Conservation (phyloP, 2,888 invertebrate genomes). For the Ptilodon capucinus region DNA sequence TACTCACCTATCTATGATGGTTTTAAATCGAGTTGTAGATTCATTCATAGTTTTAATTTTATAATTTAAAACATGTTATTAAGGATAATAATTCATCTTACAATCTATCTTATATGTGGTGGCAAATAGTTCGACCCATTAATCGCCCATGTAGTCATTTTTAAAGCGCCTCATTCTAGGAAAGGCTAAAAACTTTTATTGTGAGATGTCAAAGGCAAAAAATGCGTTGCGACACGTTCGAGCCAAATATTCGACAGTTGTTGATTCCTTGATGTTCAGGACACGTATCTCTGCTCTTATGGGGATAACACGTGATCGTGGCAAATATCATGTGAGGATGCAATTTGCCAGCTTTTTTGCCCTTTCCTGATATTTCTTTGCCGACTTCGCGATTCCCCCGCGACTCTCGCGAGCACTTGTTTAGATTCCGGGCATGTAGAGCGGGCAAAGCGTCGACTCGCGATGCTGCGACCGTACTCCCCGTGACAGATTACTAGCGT, state of each 20-base stretch:
- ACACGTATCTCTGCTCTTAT: constrained; percentile 31
- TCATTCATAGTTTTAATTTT: too few species aligned
- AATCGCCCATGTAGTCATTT: too few species aligned
- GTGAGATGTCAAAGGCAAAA: constrained; percentile 24
- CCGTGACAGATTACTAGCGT: constrained; percentile 35
- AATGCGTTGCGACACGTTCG: constrained; percentile 8
- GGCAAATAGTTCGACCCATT: too few species aligned
- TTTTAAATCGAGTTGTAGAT: too few species aligned
- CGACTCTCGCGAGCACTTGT: constrained; percentile 30
- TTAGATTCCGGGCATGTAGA: constrained; percentile 32
- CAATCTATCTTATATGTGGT: too few species aligned
- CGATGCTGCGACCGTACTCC: constrained; percentile 2
- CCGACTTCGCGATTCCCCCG: constrained; percentile 33
- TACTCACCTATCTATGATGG: too few species aligned
- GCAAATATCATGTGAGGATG: constrained; percentile 36
- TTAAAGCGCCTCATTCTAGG: constrained; percentile 15
- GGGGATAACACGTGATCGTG: constrained; percentile 41
- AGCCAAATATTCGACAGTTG: background rate
- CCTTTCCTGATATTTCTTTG: constrained; percentile 23
- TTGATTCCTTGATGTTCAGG: constrained; percentile 21
- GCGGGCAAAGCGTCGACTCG: constrained; percentile 4
- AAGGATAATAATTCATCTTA: too few species aligned
- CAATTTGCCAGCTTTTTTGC: constrained; percentile 37
- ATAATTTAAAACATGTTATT: too few species aligned
- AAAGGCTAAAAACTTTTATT: constrained; percentile 28